Evolutionary conservation across 1,140 invertebrate species (phyloP), one percentile per base, ranked within the genome.

Genomic region (Wiebesia pumilae): DNA sequence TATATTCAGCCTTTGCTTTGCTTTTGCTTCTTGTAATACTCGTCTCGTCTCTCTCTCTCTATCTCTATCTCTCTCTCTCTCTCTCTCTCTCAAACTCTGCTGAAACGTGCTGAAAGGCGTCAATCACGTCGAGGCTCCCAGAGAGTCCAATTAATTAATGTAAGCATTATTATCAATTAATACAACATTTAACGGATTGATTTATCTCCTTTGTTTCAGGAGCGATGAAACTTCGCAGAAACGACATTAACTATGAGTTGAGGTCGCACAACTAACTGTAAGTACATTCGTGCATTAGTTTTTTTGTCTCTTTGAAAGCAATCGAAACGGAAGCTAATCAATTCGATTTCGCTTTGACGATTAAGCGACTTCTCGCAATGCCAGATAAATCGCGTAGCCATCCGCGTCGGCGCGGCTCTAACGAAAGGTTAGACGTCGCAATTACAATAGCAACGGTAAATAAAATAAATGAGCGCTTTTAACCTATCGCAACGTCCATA

Each of bases 161-260:
- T 4, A 24, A 3, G 27, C 58, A 24, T 10, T 2, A 62, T 27
- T 6, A 27, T 62, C 24, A 27, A 14, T 27, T 27, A 27, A 58
- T 79, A 7, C 3, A 0, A 24, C 1, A 35, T 24, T 67, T 87
- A 51, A 51, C 40, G 51, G 69, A 43, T 69, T 10, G 7, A 51
- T 62, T 58, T 77, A 73, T 86, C 83, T 88, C 87, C 78, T 90
- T 71, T 90, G 90, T 92, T 93, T 75, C 90, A 93, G 91, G 88
- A 93, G 91, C 91, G 90, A 93, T 93, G 92, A 90, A 90, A 90
- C 86, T 88, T 88, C 88, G 90, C 89, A 90, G 90, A 90, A 90
- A 87, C 89, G 89, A 88, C 83, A 91, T 89, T 88, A 90, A 92
- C 91, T 92, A 93, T 93, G 93, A 93, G 92, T 90, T 93, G 92